Evolutionary conservation across 2,888 invertebrate species (phyloP).

Genomic region (Cyclophora punctaria): DNA sequence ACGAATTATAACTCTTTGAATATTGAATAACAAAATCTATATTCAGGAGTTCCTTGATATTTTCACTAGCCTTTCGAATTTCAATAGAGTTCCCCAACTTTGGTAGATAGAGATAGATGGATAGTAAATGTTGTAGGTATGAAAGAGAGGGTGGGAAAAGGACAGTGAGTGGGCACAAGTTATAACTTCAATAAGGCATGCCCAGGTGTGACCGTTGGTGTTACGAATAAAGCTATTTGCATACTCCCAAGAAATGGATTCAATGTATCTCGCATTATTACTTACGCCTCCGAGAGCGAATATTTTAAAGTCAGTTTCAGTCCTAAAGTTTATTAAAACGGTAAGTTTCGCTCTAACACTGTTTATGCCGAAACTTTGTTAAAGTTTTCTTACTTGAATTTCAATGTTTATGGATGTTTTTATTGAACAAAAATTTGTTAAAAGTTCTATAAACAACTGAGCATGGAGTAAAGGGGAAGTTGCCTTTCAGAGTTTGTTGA

Average conservation of each 20-base stretch:
- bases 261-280: conserved; percentile 22
- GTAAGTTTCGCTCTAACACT: too few species aligned
- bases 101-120: conserved; percentile 34
- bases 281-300: conserved; percentile 1
- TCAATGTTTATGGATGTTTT: too few species aligned
- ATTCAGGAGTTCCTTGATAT: conserved; percentile 20
- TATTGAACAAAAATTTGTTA: too few species aligned
- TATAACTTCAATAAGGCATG: conserved; percentile 70
- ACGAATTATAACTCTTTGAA: conserved; percentile 12
- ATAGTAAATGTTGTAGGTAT: conserved; percentile 33
- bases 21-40: conserved; percentile 14
- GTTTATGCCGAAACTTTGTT: too few species aligned
- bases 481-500: too few species aligned
- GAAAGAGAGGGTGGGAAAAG: conserved; percentile 23
- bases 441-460: too few species aligned
- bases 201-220: conserved; percentile 62
- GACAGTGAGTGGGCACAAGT: conserved; percentile 62
- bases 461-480: too few species aligned
- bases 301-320: conserved; percentile 1
- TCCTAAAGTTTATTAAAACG: too few species aligned
- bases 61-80: conserved; percentile 28
- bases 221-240: conserved; percentile 58
- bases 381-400: too few species aligned
- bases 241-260: conserved; percentile 35
- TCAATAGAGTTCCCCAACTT: conserved; percentile 39